Conservation (phyloP, 2,113 vertebrate genomes). For the Ctenodactylus gundi region DNA sequence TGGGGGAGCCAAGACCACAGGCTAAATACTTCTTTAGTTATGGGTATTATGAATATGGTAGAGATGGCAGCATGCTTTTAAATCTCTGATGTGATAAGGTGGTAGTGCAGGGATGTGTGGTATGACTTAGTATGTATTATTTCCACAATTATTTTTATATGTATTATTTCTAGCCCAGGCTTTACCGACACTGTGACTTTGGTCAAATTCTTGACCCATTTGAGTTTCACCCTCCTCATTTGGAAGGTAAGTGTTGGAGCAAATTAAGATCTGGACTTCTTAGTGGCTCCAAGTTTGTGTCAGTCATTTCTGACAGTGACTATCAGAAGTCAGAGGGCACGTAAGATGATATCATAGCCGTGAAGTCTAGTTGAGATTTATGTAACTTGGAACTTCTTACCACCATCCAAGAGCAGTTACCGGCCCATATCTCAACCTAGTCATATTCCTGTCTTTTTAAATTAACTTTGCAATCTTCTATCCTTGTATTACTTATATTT, state of each 20-base stretch:
- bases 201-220: background rate
- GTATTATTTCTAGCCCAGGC: background rate
- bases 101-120: accelerated
- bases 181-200: background rate
- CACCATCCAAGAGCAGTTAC: background rate
- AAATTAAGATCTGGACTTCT: background rate
- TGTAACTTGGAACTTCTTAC: background rate
- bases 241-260: background rate
- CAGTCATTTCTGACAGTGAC: too few species aligned
- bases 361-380: background rate
- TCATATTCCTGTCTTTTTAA: background rate
- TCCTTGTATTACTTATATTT: background rate
- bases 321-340: background rate
- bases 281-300: background rate
- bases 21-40: background rate
- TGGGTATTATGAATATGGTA: background rate
- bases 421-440: background rate
- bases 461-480: background rate
- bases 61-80: background rate
- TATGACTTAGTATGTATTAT: background rate
- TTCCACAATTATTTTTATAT: too few species aligned
- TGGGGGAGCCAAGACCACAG: accelerated
- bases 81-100: background rate
- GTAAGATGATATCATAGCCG: background rate
- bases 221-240: background rate